Evolutionary conservation across 2,113 vertebrate species (phyloP).

Genomic region (Austrofundulus limnaeus): DNA sequence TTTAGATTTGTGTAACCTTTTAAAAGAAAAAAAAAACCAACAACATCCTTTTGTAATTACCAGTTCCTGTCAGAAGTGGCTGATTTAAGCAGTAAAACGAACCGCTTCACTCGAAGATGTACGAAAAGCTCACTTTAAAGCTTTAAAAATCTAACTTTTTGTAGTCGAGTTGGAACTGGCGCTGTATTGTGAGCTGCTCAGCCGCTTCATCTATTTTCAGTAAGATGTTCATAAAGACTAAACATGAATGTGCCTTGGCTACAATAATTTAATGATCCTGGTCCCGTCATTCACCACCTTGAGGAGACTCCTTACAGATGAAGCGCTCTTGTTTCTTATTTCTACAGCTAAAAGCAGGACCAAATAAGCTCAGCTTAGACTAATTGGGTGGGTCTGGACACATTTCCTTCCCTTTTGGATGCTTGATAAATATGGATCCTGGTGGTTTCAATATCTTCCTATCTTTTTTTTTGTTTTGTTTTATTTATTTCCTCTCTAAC

Average conservation of each 20-base stretch:
- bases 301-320: slow-evolving; percentile 17
- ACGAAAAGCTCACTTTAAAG: slow-evolving; percentile 3
- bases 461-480: slow-evolving; percentile 23
- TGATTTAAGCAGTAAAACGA: background rate
- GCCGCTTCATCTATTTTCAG: slow-evolving; percentile 24
- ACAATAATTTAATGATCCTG: slow-evolving; percentile 31
- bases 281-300: slow-evolving; percentile 25
- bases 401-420: slow-evolving; percentile 42
- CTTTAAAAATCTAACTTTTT: background rate
- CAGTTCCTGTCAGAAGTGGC: slow-evolving; percentile 1
- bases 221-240: slow-evolving; percentile 26
- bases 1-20: slow-evolving; percentile 16
- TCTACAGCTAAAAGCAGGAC: slow-evolving; percentile 40
- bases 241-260: slow-evolving; percentile 72
- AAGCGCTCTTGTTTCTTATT: slow-evolving; percentile 14
- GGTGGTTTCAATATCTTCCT: slow-evolving; percentile 20
- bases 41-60: slow-evolving; percentile 1
- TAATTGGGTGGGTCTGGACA: slow-evolving; percentile 21
- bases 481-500: slow-evolving; percentile 23
- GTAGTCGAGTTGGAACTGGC: slow-evolving; percentile 13
- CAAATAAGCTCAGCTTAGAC: slow-evolving; percentile 28
- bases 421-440: slow-evolving; percentile 65
- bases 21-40: no score
- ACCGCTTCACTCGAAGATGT: background rate
- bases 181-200: slow-evolving; percentile 25